A percentile compares a stretch with the other conserved stretches of the same genome.
These are phyloP conservation scores for Taeniopygia guttata DNA, from an alignment of 2,797 vertebrate species.

Conservation along the genomic window DNA sequence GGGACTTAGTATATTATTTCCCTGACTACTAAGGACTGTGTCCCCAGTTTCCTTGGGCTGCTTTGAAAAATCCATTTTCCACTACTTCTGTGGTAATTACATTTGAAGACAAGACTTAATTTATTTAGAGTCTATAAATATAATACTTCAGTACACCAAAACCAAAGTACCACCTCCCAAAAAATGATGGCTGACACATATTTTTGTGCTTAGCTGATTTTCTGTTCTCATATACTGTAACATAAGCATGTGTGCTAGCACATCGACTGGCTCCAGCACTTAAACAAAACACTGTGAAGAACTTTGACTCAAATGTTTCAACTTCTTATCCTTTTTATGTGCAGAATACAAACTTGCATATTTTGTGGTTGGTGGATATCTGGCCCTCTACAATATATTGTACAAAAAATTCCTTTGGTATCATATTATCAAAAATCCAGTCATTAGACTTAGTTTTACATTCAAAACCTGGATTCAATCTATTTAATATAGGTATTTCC, in stretches of 20 bases:
- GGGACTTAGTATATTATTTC: rapidly evolving
- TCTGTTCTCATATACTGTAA: background rate
- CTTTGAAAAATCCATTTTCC: background rate
- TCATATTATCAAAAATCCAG: background rate
- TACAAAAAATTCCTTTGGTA: background rate
- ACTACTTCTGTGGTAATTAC: background rate
- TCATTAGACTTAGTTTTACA: background rate
- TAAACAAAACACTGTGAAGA: background rate
- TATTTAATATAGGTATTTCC: background rate
- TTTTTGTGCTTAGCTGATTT: background rate
- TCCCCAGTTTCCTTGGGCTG: background rate
- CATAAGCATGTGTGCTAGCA: background rate
- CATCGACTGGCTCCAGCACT: background rate
- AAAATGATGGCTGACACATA: background rate
- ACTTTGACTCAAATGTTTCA: background rate
- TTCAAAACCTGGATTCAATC: background rate
- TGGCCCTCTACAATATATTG: background rate
- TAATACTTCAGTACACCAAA: background rate
- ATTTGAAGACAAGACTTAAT: background rate
- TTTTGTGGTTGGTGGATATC: background rate
- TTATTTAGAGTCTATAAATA: background rate
- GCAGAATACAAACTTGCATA: background rate
- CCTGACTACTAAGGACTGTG: background rate
- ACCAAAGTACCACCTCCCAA: background rate
- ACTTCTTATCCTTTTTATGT: background rate